Evolutionary conservation across 2,797 vertebrate genomes (phyloP).

Genomic region (Nyctalus aviator): DNA sequence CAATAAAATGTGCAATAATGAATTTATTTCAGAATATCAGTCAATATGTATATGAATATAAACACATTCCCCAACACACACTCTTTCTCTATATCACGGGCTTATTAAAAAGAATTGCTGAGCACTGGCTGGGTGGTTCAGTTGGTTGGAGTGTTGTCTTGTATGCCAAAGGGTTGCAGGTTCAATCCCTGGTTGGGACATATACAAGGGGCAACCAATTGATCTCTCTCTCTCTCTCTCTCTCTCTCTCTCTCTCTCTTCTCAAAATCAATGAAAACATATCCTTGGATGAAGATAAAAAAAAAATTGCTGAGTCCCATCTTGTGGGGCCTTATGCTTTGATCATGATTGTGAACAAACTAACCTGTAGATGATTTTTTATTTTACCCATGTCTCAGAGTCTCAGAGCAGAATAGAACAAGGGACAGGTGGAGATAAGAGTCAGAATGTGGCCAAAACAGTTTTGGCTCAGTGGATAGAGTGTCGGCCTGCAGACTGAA

Average conservation of each 20-base stretch:
- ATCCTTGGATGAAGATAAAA: not conserved
- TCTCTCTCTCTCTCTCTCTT: not conserved
- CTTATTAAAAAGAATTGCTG: constrained; percentile 48
- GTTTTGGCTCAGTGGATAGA: too few species aligned
- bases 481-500: too few species aligned
- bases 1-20: not conserved
- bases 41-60: constrained; percentile 43
- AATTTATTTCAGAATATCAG: constrained; percentile 53
- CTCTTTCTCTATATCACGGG: not conserved
- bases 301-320: constrained; percentile 16
- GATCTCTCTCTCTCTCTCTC: not conserved
- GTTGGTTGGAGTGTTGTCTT: not conserved
- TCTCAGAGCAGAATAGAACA: constrained; percentile 19
- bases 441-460: not conserved
- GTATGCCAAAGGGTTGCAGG: not conserved
- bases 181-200: not conserved
- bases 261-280: not conserved
- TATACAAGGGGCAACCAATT: not conserved
- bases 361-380: constrained; percentile 28
- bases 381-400: not conserved
- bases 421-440: not conserved
- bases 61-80: constrained; percentile 23
- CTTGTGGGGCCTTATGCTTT: not conserved
- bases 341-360: not conserved
- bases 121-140: not conserved